These are phyloP conservation scores for Ptycholaimellus sp. DNA, from an alignment of 2,888 invertebrate genomes.

Conservation along the genomic window DNA sequence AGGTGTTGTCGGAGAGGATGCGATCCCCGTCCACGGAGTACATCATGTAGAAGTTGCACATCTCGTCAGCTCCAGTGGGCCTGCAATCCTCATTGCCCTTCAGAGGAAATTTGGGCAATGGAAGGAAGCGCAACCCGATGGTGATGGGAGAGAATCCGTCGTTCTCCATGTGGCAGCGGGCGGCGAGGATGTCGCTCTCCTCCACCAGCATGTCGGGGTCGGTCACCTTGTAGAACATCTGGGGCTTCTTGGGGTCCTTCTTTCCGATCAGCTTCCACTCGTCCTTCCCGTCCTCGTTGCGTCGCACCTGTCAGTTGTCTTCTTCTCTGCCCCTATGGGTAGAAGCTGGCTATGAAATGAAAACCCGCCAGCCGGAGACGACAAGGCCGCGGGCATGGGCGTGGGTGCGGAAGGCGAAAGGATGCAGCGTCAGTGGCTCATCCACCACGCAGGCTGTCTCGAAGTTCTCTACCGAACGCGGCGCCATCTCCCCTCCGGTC, in stretches of 20 bases:
- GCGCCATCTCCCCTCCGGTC: constrained; percentile 48
- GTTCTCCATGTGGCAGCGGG: constrained; percentile 9
- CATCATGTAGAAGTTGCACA: constrained; percentile 18
- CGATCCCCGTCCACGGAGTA: constrained; percentile 10
- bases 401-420: constrained; percentile 78
- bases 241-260: constrained; percentile 52
- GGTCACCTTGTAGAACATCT: constrained; percentile 68
- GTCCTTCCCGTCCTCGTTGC: constrained; percentile 32
- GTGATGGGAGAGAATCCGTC: constrained; percentile 1
- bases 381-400: constrained; percentile 64
- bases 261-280: constrained; percentile 59
- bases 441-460: constrained; percentile 57
- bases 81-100: background rate
- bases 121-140: constrained; percentile 4
- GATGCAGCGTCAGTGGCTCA: constrained; percentile 50
- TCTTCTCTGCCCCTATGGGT: constrained; percentile 31
- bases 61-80: constrained; percentile 10
- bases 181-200: constrained; percentile 41
- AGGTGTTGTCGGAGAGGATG: constrained; percentile 4
- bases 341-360: too few species aligned
- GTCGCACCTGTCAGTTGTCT: background rate
- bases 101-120: too few species aligned
- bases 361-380: constrained; percentile 57
- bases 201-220: constrained; percentile 37
- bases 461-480: constrained; percentile 34